Percentiles rank a stretch among this genome's conserved stretches.
Conservation (phyloP, 1,140 invertebrate species). For the Bombus sibiricus region DNA sequence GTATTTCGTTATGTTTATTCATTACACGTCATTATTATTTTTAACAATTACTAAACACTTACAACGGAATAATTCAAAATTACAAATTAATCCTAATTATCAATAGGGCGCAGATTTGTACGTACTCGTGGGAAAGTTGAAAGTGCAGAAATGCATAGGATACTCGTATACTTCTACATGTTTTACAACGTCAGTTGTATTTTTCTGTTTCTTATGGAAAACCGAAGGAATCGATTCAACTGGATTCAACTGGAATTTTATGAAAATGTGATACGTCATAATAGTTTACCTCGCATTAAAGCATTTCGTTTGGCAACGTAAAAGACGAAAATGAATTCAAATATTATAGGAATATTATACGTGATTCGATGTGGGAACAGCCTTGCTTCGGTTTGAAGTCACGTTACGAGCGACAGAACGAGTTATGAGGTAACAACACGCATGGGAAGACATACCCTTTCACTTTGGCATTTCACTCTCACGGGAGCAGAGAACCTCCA, state of each 20-base stretch:
- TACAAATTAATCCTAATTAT: no score
- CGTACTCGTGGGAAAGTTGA: no score
- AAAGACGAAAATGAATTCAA: neutral
- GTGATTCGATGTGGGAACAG: neutral
- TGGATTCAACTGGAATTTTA: neutral
- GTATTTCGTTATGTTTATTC: no score
- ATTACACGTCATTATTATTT: no score
- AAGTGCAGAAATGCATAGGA: no score
- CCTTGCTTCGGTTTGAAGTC: conserved; percentile 43
- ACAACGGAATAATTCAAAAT: no score
- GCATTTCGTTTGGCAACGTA: neutral
- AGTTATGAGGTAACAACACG: conserved; percentile 76
- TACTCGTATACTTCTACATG: no score
- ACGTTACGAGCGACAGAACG: conserved; percentile 68
- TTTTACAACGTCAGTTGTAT: no score
- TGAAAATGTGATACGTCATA: no score
- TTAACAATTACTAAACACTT: no score
- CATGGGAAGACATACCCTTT: conserved; percentile 77
- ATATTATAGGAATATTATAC: neutral
- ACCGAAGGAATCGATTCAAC: neutral
- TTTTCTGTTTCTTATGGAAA: neutral
- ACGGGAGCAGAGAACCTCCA: conserved; percentile 58
- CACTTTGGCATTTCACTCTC: conserved; percentile 80
- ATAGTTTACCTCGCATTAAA: neutral
- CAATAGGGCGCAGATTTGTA: no score